phyloP scores from a whole-genome alignment of 53 echinoderm and acorn worm species.

The Stichopus horrens region DNA sequence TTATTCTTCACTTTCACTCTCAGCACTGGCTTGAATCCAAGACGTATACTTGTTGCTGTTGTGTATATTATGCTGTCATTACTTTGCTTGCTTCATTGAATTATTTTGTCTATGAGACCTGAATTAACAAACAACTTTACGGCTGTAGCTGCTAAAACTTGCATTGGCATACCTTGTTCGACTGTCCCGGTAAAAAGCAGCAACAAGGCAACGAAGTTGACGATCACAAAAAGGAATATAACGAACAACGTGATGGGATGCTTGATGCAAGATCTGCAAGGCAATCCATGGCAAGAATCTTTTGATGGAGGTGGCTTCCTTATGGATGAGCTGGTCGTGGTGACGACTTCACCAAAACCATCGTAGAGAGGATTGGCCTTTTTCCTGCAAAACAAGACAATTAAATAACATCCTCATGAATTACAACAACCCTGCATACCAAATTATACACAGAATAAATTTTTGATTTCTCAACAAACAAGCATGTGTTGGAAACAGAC shows the following conservation, averaged over 20 bases:
- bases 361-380: constrained; percentile 92
- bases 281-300: neutral
- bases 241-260: constrained; percentile 18
- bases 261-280: constrained; percentile 23
- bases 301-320: constrained; percentile 24
- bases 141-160: too few relatives aligned
- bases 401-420: neutral
- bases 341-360: constrained; percentile 53
- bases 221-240: neutral
- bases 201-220: constrained; percentile 40
- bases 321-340: constrained; percentile 3
- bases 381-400: constrained; percentile 60
- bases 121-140: too few relatives aligned
- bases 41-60: too few relatives aligned
- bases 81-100: too few relatives aligned
- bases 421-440: too few relatives aligned
- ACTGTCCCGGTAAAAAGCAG: constrained; percentile 30
- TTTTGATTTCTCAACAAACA: too few relatives aligned
- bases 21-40: too few relatives aligned
- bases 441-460: too few relatives aligned
- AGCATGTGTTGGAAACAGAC: too few relatives aligned
- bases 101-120: too few relatives aligned
- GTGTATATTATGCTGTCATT: too few relatives aligned
- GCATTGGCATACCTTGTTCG: constrained; percentile 35
- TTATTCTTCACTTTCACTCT: too few relatives aligned